phyloP scores from a whole-genome alignment of 2,113 vertebrate genomes.

The Rhea americana region DNA sequence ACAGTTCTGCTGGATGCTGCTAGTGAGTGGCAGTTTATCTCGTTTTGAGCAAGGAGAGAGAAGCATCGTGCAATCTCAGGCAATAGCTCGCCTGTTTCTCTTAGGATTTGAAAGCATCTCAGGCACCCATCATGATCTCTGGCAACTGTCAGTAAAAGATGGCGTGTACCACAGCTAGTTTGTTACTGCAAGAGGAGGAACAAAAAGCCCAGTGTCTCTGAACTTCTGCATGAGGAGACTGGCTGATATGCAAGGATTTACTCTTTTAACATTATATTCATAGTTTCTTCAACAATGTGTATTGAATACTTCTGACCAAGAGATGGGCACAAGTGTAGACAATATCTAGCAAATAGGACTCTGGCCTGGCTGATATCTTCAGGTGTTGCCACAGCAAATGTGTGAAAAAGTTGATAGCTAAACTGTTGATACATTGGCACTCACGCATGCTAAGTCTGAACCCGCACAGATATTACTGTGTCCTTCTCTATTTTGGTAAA shows the following conservation, averaged over 20 bases:
- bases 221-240: neutral
- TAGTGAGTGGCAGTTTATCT: accelerated
- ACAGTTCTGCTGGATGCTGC: neutral
- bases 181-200: neutral
- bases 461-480: neutral
- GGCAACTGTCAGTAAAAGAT: neutral
- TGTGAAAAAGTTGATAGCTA: neutral
- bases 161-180: neutral
- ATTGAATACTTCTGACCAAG: neutral
- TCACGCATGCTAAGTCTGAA: neutral
- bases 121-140: neutral
- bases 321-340: no score
- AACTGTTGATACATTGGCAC: no score
- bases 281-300: neutral
- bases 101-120: neutral
- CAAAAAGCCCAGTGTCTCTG: neutral
- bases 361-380: accelerated
- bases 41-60: neutral
- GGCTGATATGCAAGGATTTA: neutral
- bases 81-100: no score
- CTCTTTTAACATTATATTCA: neutral
- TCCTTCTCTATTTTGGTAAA: neutral
- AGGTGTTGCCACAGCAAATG: neutral
- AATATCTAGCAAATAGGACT: neutral
- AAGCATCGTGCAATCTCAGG: neutral